Conservation (phyloP, 2,797 vertebrate genomes). For the Zenarchopterus dispar region DNA sequence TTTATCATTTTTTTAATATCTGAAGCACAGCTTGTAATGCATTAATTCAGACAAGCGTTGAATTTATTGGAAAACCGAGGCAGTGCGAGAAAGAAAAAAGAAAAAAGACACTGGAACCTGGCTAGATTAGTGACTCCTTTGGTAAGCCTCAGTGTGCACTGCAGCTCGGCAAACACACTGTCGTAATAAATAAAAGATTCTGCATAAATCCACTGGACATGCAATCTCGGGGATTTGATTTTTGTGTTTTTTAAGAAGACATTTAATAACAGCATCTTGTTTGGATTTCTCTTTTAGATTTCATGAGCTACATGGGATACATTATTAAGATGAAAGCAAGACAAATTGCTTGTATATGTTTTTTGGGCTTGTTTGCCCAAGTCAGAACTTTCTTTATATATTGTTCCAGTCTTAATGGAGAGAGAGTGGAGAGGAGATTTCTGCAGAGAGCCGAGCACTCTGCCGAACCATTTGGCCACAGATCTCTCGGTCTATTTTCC, state of each 20-base stretch:
- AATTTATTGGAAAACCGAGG: constrained; percentile 75
- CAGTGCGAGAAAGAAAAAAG: constrained; percentile 16
- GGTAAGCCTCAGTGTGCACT: constrained; percentile 46
- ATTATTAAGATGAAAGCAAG: constrained; percentile 60
- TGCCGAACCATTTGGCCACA: constrained; percentile 60
- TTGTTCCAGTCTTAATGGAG: constrained; percentile 62
- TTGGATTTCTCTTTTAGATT: constrained; percentile 35
- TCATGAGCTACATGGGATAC: constrained; percentile 16
- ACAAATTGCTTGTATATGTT: constrained; percentile 15
- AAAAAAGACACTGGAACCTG: constrained; percentile 22
- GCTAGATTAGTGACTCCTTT: constrained; percentile 47
- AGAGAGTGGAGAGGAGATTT: constrained; percentile 54
- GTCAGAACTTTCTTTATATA: constrained; percentile 56
- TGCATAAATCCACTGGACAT: constrained; percentile 43
- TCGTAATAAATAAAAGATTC: constrained; percentile 69
- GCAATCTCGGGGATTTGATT: constrained; percentile 54
- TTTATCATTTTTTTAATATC: constrained; percentile 84
- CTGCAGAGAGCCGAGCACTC: constrained; percentile 44
- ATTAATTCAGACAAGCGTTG: constrained; percentile 83
- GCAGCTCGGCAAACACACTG: constrained; percentile 43
- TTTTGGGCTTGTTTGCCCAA: not conserved
- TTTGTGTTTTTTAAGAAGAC: constrained; percentile 39
- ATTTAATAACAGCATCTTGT: constrained; percentile 61
- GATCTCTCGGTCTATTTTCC: constrained; percentile 44
- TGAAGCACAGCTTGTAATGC: constrained; percentile 75